phyloP scores from a whole-genome alignment of 2,888 invertebrate species.

The Eupithecia insigniata region DNA sequence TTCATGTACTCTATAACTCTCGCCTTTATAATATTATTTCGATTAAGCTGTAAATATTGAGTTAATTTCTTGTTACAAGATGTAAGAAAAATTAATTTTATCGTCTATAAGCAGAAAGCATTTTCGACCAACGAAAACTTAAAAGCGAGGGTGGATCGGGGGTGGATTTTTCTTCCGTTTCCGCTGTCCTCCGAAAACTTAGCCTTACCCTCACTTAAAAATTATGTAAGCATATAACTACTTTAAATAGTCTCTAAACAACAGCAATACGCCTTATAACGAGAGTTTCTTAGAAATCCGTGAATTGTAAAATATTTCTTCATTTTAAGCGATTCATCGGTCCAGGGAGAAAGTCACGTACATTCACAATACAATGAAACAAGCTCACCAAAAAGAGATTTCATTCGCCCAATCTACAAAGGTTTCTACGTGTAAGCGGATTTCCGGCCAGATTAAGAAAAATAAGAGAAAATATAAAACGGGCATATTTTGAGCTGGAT shows the following conservation, averaged over 20 bases:
- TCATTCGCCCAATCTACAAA: slow-evolving; percentile 62
- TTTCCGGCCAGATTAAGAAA: slow-evolving; percentile 65
- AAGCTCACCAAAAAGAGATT: slow-evolving; percentile 54
- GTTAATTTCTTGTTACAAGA: too few species aligned
- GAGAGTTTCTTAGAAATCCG: slow-evolving; percentile 8
- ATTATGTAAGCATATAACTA: background rate
- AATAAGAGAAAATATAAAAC: slow-evolving; percentile 59
- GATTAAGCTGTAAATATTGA: too few species aligned
- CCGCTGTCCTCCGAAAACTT: background rate
- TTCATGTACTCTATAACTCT: too few species aligned
- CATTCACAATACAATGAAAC: background rate
- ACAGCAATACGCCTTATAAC: background rate
- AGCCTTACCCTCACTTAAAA: background rate
- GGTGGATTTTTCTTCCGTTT: background rate
- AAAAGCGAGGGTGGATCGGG: background rate
- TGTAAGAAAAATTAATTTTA: too few species aligned
- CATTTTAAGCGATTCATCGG: background rate
- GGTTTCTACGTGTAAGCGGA: slow-evolving; percentile 65
- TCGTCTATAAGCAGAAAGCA: too few species aligned
- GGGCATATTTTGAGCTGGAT: slow-evolving; percentile 53
- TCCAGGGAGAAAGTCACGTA: slow-evolving; percentile 3
- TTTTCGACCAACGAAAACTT: background rate
- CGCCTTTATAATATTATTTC: too few species aligned
- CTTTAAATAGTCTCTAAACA: background rate
- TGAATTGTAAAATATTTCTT: background rate